Evolutionary conservation across 1,140 invertebrate genomes (phyloP), one percentile per base, ranked within the genome.

Genomic region (Eurosta solidaginis): DNA sequence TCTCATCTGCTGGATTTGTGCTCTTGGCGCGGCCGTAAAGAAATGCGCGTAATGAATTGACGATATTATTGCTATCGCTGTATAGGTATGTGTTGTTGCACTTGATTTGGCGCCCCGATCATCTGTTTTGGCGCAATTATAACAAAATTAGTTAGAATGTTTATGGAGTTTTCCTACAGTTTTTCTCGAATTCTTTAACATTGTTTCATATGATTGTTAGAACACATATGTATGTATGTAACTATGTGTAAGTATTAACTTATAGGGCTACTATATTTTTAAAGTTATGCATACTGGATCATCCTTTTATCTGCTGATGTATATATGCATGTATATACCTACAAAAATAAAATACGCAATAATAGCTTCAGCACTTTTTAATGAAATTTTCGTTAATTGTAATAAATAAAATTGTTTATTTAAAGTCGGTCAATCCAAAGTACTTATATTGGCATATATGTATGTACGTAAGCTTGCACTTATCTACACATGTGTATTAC

Each of bases 61-160:
- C 54, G 33, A 74, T 73, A 42, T 74, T 74, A 17, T 74, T 45
- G 68, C 42, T 74, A 27, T 22, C 22, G 40, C 42, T 12, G 68
- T 54, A 27, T 22, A 7, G 7, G 50, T 77, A 9, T 36, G 27
- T 52, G 75, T 77, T 44, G 76, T 59, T 52, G 75, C 25, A 42
- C 17, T 77, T 76, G 20, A 25, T 76, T 78, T 78, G 78, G 78
- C 78, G 78, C 74, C 75, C 44, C 54, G 78, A 78, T 78, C 78
- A 76, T 76, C 78, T 78, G 78, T 52, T 78, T 78, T 78, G 78
- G 78, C 78, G 78, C 78, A 76, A 78, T 78, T 59, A 59, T 59
- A 33, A 59, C 27, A 17, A n/a, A n/a, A 59, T 29, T 33, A 29
- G 54, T 59, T 59, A 36, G 12, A 29, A 59, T 59, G 29, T 59